A percentile compares a stretch with the other conserved stretches of the same genome.
Conservation (phyloP, 2,797 vertebrate genomes). For the Prunella strophiata region DNA sequence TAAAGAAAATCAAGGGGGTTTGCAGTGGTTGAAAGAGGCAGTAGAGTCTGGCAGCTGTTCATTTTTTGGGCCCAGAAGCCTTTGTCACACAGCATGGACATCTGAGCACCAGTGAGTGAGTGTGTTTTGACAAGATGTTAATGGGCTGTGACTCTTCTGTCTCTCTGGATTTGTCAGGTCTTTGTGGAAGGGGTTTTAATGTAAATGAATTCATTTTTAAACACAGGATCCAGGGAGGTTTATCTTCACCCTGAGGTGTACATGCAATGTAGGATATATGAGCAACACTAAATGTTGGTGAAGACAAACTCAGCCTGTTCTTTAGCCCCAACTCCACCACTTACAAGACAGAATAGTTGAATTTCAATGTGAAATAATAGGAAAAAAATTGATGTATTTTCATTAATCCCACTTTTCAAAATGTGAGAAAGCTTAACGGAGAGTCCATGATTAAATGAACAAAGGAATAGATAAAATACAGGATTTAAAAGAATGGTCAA, state of each 20-base stretch:
- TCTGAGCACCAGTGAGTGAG: neutral
- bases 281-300: neutral
- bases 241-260: neutral
- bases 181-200: neutral
- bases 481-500: neutral
- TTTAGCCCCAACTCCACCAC: neutral
- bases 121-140: neutral
- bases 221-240: neutral
- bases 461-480: neutral
- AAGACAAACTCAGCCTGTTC: neutral
- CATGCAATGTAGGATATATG: neutral
- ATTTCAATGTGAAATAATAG: neutral
- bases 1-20: neutral
- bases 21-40: neutral
- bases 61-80: neutral
- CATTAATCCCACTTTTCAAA: neutral
- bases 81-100: neutral
- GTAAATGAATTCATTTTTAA: neutral
- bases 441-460: neutral
- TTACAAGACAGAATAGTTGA: neutral
- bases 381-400: neutral
- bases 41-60: neutral
- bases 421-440: neutral
- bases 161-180: neutral
- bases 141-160: neutral